These are phyloP conservation scores for Psilopogon haemacephalus DNA, from an alignment of 2,113 vertebrate species.

Conservation along the genomic window DNA sequence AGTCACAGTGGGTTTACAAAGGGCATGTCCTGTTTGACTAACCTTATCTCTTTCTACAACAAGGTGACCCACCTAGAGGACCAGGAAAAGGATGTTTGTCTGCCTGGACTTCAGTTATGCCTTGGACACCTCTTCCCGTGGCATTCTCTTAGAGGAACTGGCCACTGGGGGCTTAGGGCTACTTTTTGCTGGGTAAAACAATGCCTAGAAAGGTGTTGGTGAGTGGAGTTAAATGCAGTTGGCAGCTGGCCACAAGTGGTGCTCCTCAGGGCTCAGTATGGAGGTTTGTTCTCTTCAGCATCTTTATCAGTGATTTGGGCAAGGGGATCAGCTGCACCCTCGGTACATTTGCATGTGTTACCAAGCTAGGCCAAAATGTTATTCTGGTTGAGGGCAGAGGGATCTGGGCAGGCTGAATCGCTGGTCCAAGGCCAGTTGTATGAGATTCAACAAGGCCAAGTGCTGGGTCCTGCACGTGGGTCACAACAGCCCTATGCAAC, in stretches of 20 bases:
- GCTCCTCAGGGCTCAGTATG: neutral
- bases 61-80: neutral
- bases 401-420: neutral
- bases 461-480: fast-evolving
- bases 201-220: neutral
- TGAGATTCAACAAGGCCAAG: neutral
- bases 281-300: neutral
- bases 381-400: neutral
- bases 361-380: neutral
- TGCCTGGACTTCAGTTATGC: neutral
- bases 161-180: neutral
- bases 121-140: neutral
- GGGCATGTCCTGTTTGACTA: neutral
- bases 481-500: neutral
- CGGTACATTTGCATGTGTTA: neutral
- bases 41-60: neutral
- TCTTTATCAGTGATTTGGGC: neutral
- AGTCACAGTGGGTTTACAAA: neutral
- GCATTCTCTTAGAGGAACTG: neutral
- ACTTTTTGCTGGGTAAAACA: neutral
- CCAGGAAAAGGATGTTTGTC: neutral
- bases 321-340: fast-evolving
- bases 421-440: fast-evolving
- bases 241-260: neutral
- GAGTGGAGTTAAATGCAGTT: neutral